These are phyloP conservation scores for Meta bourneti DNA, from an alignment of 2,888 invertebrate genomes.

Conservation along the genomic window DNA sequence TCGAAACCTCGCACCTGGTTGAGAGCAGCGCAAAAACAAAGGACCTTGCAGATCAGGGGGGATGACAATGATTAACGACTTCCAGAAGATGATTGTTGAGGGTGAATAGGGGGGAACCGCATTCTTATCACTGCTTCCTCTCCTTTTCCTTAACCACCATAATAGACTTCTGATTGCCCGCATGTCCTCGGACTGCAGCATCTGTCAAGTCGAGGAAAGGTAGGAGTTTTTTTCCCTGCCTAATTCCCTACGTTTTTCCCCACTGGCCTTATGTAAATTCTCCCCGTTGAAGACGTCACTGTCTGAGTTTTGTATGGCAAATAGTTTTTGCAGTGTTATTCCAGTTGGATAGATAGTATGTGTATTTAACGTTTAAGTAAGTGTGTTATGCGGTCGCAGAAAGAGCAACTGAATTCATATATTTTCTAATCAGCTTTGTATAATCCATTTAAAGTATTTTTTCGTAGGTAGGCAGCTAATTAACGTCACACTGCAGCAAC, in stretches of 20 bases:
- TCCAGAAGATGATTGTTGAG: conserved; percentile 11
- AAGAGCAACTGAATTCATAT: too few species aligned
- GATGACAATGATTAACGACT: conserved; percentile 62
- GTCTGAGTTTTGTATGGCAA: too few species aligned
- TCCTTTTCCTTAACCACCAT: conserved; percentile 33
- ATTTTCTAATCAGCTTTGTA: too few species aligned
- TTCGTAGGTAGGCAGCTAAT: too few species aligned
- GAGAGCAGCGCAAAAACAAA: conserved; percentile 41
- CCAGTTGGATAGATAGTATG: too few species aligned
- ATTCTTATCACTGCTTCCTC: conserved; percentile 61
- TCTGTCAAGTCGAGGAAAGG: conserved; percentile 44
- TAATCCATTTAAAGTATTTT: too few species aligned
- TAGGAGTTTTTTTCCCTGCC: not conserved
- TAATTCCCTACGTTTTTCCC: not conserved
- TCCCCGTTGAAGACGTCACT: not conserved
- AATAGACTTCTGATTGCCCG: conserved; percentile 19
- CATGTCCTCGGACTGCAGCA: conserved; percentile 40
- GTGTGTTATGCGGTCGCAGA: too few species aligned
- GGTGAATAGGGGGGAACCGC: conserved; percentile 22
- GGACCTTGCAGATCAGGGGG: conserved; percentile 24
- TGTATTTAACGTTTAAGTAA: too few species aligned
- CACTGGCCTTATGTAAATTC: not conserved
- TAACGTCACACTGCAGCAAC: too few species aligned
- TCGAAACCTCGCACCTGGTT: conserved; percentile 49
- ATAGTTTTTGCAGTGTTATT: too few species aligned